Evolutionary conservation across 2,113 vertebrate species (phyloP), one percentile per base, ranked within the genome.

Genomic region (Shinisaurus crocodilurus): DNA sequence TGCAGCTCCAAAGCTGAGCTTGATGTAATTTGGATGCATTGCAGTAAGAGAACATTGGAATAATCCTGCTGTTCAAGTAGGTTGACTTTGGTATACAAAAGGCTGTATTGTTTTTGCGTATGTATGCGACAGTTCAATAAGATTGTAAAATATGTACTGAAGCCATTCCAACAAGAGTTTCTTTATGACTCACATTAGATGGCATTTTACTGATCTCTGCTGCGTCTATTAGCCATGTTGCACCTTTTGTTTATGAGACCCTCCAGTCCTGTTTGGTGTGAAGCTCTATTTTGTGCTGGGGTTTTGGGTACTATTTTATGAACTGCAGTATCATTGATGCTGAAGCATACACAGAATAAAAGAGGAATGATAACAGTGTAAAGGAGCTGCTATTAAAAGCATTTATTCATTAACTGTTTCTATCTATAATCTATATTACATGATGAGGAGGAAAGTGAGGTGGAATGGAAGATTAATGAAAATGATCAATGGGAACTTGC

Each of bases 381-480:
- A 92, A 92, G 94, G 95, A 93, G 91, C 95, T 95, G 90, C 92
- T 95, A 75, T 95, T 96, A 93, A 96, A 74, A 86, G 94, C 89
- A 85, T 93, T 92, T 90, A 80, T 93, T 83, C 91, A 82, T 94
- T 96, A 95, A 94, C 95, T 86, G 82, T 87, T 93, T 93, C 95
- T 90, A 92, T 91, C 94, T 94, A 93, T 96, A 96, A 97, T 97
- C 95, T 75, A 93, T 97, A 96, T 95, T 92, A 90, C 81, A 91
- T 84, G 90, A 96, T 96, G 94, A 96, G 96, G 93, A 96, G 92
- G 96, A 95, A 96, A 97, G 95, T 96, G 94, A 96, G 94, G 94
- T 95, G 95, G 96, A 97, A 96, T 95, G 92, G 93, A 93, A 96
- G 96, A 97, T 96, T 96, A 97, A 97, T 97, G 96, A 95, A 96